phyloP scores from a whole-genome alignment of 2,888 invertebrate genomes.

The Listrodromus nycthemerus region DNA sequence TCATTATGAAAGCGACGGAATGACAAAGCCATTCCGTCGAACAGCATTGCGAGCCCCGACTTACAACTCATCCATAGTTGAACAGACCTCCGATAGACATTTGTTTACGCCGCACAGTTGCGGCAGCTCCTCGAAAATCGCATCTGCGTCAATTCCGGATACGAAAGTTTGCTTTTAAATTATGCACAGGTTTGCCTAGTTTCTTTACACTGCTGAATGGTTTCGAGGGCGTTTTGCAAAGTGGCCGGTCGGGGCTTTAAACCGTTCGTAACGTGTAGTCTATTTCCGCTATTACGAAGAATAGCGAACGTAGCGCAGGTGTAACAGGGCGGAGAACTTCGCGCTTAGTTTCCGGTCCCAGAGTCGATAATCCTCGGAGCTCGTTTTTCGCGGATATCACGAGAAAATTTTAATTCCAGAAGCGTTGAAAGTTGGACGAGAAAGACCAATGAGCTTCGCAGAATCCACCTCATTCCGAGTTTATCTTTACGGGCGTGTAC shows the following conservation, averaged over 20 bases:
- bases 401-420: background rate
- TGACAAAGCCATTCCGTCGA: slow-evolving; percentile 39
- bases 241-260: background rate
- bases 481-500: slow-evolving; percentile 13
- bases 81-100: slow-evolving; percentile 42
- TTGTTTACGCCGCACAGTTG: slow-evolving; percentile 32
- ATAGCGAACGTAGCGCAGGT: background rate
- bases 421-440: slow-evolving; percentile 12
- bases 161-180: background rate
- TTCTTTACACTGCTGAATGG: slow-evolving; percentile 4
- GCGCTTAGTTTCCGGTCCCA: background rate
- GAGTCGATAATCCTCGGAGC: background rate
- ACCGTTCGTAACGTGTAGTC: background rate
- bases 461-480: slow-evolving; percentile 1
- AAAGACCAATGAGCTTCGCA: slow-evolving; percentile 9
- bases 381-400: background rate
- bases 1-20: background rate
- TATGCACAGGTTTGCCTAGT: slow-evolving; percentile 4
- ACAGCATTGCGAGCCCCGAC: slow-evolving; percentile 14
- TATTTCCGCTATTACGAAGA: background rate
- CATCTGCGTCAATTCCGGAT: background rate
- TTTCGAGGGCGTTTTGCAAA: background rate
- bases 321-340: background rate
- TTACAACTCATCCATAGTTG: slow-evolving; percentile 12
- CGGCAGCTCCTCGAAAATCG: slow-evolving; percentile 12